Evolutionary conservation across 2,113 vertebrate genomes (phyloP), one percentile per base, ranked within the genome.

Genomic region (Rhynchopsitta pachyrhyncha): DNA sequence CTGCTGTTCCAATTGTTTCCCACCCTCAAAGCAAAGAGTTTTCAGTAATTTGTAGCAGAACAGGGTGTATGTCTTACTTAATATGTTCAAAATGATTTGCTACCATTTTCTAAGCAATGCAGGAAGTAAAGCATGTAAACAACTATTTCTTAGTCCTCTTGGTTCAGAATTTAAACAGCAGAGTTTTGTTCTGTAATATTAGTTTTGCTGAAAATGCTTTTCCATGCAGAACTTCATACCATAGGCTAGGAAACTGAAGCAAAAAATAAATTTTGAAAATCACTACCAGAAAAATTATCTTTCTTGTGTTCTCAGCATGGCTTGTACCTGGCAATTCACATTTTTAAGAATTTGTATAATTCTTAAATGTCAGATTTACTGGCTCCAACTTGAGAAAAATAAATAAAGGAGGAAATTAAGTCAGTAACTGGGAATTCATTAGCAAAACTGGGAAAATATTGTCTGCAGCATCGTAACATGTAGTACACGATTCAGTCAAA

Each of bases 31-130:
- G 50, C 76, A 31, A 37, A 63, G 67, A 44, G 53, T 52, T 90
- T 70, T 74, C 31, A 47, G 35, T 86, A 91, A 92, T 96, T 95
- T 93, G 39, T 88, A 77, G 92, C 92, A 90, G 90, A 50, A 4
- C 74, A 55, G 91, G 46, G 57, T 82, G 71, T 62, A 37, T 37
- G 46, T 90, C 63, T 93, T 93, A 95, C 92, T 88, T 90, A 90
- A 86, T 88, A 71, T 70, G 46, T 74, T 92, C 47, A 93, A 59
- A 80, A 86, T 93, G 92, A 81, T 64, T 90, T 24, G 46, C 29
- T 80, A 27, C 9, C 6, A 52, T 82, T 94, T 59, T 74, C 24
- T 8, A 10, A 50, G 94, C 49, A 7, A 5, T 39, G 82, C 59
- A 62, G 85, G 87, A 90, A 81, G 77, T 5, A n/a, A 17, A 64